A percentile compares a stretch with the other conserved stretches of the same genome.
These are phyloP conservation scores for Clepsis dumicolana DNA, from an alignment of 2,888 invertebrate species.

Conservation along the genomic window DNA sequence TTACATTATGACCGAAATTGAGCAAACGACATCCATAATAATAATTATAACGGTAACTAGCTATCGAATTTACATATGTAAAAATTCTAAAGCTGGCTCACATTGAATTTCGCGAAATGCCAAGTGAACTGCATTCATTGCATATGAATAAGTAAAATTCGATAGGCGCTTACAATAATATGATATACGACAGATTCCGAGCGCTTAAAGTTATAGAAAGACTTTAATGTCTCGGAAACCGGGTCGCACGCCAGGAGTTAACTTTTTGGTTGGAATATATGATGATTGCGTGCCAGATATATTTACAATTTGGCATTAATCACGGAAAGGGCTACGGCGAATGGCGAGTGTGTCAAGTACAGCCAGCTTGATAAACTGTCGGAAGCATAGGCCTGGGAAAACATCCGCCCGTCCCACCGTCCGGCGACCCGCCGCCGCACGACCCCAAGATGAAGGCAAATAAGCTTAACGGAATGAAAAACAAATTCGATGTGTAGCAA, in stretches of 20 bases:
- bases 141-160: constrained; percentile 19
- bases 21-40: neutral
- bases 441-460: constrained; percentile 55
- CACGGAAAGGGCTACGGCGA: constrained; percentile 56
- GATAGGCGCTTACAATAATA: constrained; percentile 15
- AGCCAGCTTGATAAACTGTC: constrained; percentile 58
- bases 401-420: constrained; percentile 54
- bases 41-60: neutral
- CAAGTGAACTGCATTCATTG: constrained; percentile 20
- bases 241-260: constrained; percentile 1
- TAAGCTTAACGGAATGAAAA: constrained; percentile 60
- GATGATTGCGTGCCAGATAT: constrained; percentile 39
- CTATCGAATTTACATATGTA: neutral
- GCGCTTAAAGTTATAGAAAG: constrained; percentile 18
- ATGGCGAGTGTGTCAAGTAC: constrained; percentile 60
- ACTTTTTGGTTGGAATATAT: constrained; percentile 19
- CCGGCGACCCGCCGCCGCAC: constrained; percentile 36
- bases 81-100: constrained; percentile 3
- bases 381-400: constrained; percentile 59
- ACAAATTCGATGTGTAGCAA: constrained; percentile 51
- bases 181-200: constrained; percentile 16
- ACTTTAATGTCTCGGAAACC: constrained; percentile 11
- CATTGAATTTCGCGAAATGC: constrained; percentile 11
- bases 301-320: constrained; percentile 64
- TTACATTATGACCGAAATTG: neutral